Evolutionary conservation across 2,888 invertebrate species (phyloP).

Genomic region (Apodemia duryi): DNA sequence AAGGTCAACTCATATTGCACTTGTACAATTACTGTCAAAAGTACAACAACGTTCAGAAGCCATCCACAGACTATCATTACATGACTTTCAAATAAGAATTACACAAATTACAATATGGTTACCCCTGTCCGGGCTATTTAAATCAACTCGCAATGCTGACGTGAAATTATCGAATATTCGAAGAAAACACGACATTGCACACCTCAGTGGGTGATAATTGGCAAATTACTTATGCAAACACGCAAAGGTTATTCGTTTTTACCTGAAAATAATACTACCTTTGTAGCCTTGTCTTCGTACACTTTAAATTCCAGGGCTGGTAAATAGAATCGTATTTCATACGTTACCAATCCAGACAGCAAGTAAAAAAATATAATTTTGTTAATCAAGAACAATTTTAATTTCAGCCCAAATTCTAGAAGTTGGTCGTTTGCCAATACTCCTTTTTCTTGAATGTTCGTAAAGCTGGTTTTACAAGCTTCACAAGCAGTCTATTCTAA

Average conservation of each 20-base stretch:
- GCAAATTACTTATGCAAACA: conserved; percentile 7
- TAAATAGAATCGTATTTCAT: no score
- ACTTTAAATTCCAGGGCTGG: background rate
- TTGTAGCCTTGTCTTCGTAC: background rate
- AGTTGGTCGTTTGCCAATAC: no score
- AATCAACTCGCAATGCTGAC: conserved; percentile 3
- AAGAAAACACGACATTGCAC: conserved; percentile 9
- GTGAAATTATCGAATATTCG: conserved; percentile 7
- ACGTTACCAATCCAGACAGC: no score
- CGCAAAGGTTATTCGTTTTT: conserved; percentile 5
- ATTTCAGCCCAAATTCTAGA: no score
- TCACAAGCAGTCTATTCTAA: no score
- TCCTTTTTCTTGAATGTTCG: no score
- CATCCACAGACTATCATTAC: background rate
- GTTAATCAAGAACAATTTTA: no score
- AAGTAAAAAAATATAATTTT: no score
- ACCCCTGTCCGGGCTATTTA: conserved; percentile 7
- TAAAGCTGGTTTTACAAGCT: no score
- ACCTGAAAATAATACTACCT: background rate
- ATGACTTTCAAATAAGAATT: conserved; percentile 1
- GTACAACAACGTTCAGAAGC: conserved; percentile 8
- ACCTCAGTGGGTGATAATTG: conserved; percentile 12
- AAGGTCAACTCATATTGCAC: background rate
- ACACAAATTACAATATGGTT: conserved; percentile 17
- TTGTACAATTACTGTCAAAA: conserved; percentile 2